Evolutionary conservation across 2,888 invertebrate genomes (phyloP), one percentile per base, ranked within the genome.

Genomic region (Clivina fossor): DNA sequence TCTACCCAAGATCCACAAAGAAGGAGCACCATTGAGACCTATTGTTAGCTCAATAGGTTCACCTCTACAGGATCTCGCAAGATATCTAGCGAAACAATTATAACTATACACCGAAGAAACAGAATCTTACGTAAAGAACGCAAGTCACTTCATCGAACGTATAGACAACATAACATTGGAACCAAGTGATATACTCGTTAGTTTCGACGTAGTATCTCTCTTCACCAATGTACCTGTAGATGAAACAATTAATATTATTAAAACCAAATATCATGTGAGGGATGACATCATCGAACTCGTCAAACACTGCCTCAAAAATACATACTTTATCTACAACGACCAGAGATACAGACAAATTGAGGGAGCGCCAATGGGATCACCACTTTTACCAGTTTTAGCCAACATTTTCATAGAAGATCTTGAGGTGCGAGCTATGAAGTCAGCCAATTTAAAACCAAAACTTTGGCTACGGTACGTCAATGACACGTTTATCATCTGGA

Each of bases 401-500:
- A 44, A 28, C 9, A 44, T 44, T n/a, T n/a, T n/a, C n/a, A n/a
- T n/a, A n/a, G n/a, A n/a, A n/a, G n/a, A n/a, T n/a, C n/a, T n/a
- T n/a, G n/a, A n/a, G n/a, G n/a, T n/a, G n/a, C n/a, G n/a, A n/a
- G 22, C 41, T 15, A 8, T 41, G 11, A 24, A 11, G 8, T 24
- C 8, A 20, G n/a, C 41, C 3, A 7, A n/a, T 8, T 8, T 20
- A 15, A 41, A 24, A 24, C 22, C 41, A 3, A 41, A 41, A 24
- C 2, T 22, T 2, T 41, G 41, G 24, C 7, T 41, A 5, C 9
- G 11, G 41, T 41, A 41, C 13, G 24, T 41, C 8, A 11, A 41
- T 22, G 24, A 41, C 24, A 41, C 41, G 9, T 41, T 41, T 13
- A 41, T 41, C 7, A 41, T 41, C 19, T 24, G 41, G 13, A 9